Evolutionary conservation across 1,140 invertebrate genomes (phyloP).

Genomic region (Caenorhabditis inopinata): DNA sequence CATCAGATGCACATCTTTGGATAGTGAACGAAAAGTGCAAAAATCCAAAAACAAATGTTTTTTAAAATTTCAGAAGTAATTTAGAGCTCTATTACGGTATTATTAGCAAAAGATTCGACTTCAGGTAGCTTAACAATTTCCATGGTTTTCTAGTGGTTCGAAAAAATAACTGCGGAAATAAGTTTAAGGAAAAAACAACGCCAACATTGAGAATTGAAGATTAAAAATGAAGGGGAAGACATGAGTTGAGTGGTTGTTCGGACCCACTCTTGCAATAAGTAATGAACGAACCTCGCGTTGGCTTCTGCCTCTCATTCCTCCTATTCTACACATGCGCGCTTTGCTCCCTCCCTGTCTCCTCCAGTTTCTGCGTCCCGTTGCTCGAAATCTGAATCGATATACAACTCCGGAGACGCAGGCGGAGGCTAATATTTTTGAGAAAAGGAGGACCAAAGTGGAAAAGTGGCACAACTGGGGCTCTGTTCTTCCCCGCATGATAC

Average conservation of each 20-base stretch:
- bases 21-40: too few relatives aligned
- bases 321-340: neutral
- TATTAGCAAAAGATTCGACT: too few relatives aligned
- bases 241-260: constrained; percentile 17
- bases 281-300: constrained; percentile 14
- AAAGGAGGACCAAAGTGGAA: neutral
- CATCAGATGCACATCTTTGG: too few relatives aligned
- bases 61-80: too few relatives aligned
- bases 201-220: neutral
- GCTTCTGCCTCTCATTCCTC: neutral
- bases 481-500: too few relatives aligned
- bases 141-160: too few relatives aligned
- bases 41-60: too few relatives aligned
- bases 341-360: neutral
- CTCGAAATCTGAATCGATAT: constrained; percentile 30
- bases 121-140: too few relatives aligned
- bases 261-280: constrained; percentile 8
- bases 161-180: too few relatives aligned
- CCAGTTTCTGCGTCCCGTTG: neutral
- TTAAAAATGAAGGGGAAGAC: constrained; percentile 2
- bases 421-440: constrained; percentile 15
- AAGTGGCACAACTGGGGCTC: neutral
- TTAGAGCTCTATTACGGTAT: too few relatives aligned
- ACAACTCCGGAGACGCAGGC: neutral
- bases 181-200: neutral